Percentiles rank a stretch among this genome's conserved stretches.
Conservation (phyloP, 2,797 vertebrate genomes). For the Sebastes ruberrimus region DNA sequence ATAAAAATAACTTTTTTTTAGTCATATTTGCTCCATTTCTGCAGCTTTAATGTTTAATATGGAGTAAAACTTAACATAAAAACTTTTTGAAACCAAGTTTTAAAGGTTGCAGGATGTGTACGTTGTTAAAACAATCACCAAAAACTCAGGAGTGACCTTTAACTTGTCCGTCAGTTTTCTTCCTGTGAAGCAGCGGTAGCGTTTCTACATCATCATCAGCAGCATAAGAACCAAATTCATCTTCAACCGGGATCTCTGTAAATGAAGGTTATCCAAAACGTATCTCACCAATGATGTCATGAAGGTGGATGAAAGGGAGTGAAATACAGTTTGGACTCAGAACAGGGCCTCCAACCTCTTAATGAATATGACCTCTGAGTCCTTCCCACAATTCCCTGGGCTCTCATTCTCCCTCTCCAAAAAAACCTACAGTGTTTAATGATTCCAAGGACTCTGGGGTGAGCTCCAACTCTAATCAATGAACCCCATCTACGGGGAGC, state of each 20-base stretch:
- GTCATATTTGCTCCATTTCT: neutral
- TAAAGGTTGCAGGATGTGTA: neutral
- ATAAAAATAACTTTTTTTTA: no score
- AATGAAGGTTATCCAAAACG: slow-evolving; percentile 50
- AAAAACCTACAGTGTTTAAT: slow-evolving; percentile 77
- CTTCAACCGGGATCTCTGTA: neutral
- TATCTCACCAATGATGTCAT: slow-evolving; percentile 66
- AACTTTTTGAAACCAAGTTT: neutral
- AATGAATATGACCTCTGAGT: slow-evolving; percentile 73
- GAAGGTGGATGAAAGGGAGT: slow-evolving; percentile 52
- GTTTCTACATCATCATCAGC: neutral
- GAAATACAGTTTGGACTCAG: slow-evolving; percentile 62
- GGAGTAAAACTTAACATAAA: neutral
- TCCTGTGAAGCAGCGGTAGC: neutral
- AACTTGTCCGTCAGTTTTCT: neutral
- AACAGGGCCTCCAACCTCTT: slow-evolving; percentile 68
- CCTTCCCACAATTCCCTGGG: slow-evolving; percentile 69
- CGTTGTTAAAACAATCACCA: neutral
- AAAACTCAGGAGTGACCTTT: neutral
- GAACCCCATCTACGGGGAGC: slow-evolving; percentile 77
- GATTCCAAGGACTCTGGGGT: slow-evolving; percentile 79
- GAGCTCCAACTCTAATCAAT: slow-evolving; percentile 79
- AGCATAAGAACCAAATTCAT: neutral
- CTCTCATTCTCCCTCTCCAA: slow-evolving; percentile 57
- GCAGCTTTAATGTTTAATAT: neutral